Base-by-base conservation (phyloP, 2,113 vertebrate species). In the Gambusia affinis region DNA sequence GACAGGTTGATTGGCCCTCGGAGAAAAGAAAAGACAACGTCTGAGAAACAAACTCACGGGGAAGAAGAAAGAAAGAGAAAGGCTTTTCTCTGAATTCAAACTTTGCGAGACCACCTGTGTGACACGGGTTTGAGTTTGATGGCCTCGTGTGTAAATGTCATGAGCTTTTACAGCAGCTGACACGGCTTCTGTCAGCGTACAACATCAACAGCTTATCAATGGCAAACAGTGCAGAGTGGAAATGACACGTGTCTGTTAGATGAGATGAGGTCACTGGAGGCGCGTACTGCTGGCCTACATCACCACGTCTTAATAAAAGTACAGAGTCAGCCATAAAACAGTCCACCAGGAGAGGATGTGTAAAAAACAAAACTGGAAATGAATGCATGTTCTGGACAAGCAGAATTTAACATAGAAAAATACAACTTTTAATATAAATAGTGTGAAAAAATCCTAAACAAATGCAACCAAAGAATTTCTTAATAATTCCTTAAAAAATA, bases 61-160 rank as follows among this genome's bases (percentile, higher is more conserved):
- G n/a, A 57, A 64, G 17, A 64, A 33, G 30, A 63, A 2, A 31
- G 1, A 19, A 1, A 64, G 4, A 10, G 28, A 4, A 39, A 35
- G 4, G 33, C 1, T 35, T 63, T 33, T 31, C 6, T 64, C 60
- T 54, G 60, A 83, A 47, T 47, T 47, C 44, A 17, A 88, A 73
- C 67, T 88, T 42, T 81, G 91, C 90, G 82, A 86, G 85, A 91
- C 91, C 91, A 92, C 89, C 89, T 81, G 71, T 81, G 71, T 75
- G 87, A 87, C 86, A 86, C 75, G 47, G 68, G 70, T 64, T 63
- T 65, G 51, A 72, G 85, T 88, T 88, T 87, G 81, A 91, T 86
- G 82, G 82, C 81, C 73, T 83, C 82, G 80, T 42, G 76, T 85
- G 83, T 92, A 91, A 93, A 92, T 92, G 90, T 91, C 89, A 88